Evolutionary conservation across 64 coral and sea anemone species (phyloP).

Genomic region (Acropora tenuis): DNA sequence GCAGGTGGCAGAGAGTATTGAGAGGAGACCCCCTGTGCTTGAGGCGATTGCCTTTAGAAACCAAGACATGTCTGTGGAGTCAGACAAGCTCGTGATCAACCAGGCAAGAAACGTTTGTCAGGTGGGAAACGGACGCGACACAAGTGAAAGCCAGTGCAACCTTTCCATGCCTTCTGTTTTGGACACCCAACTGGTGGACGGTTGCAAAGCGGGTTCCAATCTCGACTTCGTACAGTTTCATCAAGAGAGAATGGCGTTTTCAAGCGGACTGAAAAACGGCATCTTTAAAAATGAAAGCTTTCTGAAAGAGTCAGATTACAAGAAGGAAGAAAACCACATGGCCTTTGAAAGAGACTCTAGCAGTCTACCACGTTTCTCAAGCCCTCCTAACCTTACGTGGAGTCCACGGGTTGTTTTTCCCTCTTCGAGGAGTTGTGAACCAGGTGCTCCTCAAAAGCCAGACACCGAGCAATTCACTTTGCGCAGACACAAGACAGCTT

Average conservation of each 20-base stretch:
- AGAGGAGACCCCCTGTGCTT: conserved; percentile 36
- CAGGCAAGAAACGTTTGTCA: conserved; percentile 33
- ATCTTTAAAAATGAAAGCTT: conserved; percentile 16
- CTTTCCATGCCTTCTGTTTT: conserved; percentile 36
- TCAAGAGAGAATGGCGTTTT: conserved; percentile 2
- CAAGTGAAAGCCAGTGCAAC: conserved; percentile 29
- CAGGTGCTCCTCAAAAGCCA: not conserved
- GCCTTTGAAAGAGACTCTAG: conserved; percentile 24
- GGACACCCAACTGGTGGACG: conserved; percentile 28
- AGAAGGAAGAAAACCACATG: conserved; percentile 13
- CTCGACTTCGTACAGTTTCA: not conserved
- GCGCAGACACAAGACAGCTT: conserved; percentile 50
- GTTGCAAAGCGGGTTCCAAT: conserved; percentile 16
- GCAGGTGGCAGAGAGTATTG: conserved; percentile 22
- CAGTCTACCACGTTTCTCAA: conserved; percentile 29
- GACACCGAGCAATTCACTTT: conserved; percentile 22
- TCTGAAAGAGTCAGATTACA: not conserved
- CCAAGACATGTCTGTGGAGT: not conserved
- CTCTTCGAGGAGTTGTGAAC: not conserved
- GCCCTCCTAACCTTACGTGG: conserved; percentile 31
- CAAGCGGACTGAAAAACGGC: not conserved
- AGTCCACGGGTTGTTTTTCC: not conserved
- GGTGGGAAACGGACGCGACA: conserved; percentile 4
- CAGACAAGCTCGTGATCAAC: conserved; percentile 34
- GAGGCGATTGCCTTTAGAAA: conserved; percentile 27